phyloP scores from a whole-genome alignment of 2,797 vertebrate genomes.

The Brachyrhaphis roseni region DNA sequence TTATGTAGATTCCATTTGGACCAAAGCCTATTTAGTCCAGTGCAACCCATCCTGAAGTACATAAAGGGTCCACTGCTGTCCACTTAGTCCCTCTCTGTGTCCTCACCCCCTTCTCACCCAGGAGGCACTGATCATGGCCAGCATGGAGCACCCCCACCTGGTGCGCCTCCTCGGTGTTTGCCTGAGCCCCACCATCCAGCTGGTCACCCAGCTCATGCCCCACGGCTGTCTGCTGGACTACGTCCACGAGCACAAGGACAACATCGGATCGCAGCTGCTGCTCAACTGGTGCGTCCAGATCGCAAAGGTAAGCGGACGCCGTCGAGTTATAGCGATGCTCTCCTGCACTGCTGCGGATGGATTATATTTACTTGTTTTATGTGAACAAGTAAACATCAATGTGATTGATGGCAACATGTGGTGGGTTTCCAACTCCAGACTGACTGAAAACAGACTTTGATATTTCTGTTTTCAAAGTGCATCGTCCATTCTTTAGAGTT shows the following conservation, averaged over 20 bases:
- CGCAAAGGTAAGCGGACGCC: slow-evolving; percentile 88
- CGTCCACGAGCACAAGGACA: slow-evolving; percentile 96
- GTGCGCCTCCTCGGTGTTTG: slow-evolving; percentile 94
- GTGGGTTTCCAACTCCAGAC: background rate
- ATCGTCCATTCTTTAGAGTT: background rate
- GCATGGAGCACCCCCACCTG: slow-evolving; percentile 97
- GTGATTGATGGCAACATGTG: slow-evolving; percentile 8
- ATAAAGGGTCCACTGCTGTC: background rate
- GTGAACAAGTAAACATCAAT: background rate
- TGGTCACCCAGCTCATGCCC: slow-evolving; percentile 98
- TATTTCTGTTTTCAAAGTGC: background rate
- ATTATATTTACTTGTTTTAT: too few species aligned
- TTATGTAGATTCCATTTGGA: background rate
- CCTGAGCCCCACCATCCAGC: slow-evolving; percentile 94
- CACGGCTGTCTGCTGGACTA: slow-evolving; percentile 97
- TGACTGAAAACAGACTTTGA: background rate
- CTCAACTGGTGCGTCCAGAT: slow-evolving; percentile 99
- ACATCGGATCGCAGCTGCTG: slow-evolving; percentile 96
- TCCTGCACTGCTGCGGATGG: background rate
- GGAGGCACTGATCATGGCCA: slow-evolving; percentile 99
- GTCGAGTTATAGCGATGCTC: background rate
- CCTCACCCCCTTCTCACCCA: slow-evolving; percentile 65
- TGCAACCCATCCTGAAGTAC: background rate
- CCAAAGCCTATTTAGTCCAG: background rate
- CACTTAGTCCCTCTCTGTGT: slow-evolving; percentile 61